Conservation (phyloP, 2,113 vertebrate species). For the Antennarius striatus region DNA sequence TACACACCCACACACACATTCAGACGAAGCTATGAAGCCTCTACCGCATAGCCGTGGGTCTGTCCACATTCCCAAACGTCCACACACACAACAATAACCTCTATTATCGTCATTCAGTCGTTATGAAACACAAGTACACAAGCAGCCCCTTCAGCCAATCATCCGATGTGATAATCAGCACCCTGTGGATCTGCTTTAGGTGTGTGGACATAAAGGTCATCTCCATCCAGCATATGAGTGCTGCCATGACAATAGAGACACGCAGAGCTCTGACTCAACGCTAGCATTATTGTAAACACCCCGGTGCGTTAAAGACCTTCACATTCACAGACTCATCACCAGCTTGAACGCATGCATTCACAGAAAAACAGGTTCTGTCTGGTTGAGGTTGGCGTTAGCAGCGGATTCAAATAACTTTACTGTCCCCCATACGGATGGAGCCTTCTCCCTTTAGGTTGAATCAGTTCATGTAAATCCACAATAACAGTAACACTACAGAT, state of each 20-base stretch:
- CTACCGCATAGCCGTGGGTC: conserved; percentile 6
- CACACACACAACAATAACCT: conserved; percentile 18
- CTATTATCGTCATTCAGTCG: conserved; percentile 1
- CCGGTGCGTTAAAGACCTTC: neutral
- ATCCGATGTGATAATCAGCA: neutral
- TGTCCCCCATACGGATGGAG: too few relatives aligned
- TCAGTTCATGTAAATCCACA: too few relatives aligned
- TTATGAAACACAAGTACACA: conserved; percentile 19
- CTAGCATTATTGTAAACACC: neutral
- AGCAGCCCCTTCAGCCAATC: conserved; percentile 8
- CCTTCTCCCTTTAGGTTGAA: too few relatives aligned
- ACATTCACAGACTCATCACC: neutral
- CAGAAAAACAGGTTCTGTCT: neutral
- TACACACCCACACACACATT: conserved; percentile 49
- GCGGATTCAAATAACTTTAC: too few relatives aligned
- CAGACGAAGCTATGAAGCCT: conserved; percentile 22
- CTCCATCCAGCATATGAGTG: conserved; percentile 7
- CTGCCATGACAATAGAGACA: neutral
- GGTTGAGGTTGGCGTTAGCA: too few relatives aligned
- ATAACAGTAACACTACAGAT: neutral
- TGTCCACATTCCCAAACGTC: too few relatives aligned
- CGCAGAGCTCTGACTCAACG: neutral
- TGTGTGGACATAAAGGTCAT: conserved; percentile 4
- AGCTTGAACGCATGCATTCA: neutral
- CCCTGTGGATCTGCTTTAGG: conserved; percentile 11